Base-by-base conservation (phyloP, 2,888 invertebrate genomes). In the Gnatocerus cornutus region DNA sequence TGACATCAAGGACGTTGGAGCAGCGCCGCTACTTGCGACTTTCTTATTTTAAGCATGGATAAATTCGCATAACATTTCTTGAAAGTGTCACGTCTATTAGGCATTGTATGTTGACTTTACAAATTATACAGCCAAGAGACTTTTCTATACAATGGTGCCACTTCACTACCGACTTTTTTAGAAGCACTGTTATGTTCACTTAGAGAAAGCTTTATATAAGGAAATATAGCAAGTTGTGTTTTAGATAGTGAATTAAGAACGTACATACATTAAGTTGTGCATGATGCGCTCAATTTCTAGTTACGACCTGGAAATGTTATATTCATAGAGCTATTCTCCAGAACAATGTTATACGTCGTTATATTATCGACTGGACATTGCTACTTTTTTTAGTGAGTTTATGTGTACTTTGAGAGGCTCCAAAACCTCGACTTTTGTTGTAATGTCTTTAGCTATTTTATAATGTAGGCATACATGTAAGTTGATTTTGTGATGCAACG, bases 211-310 rank as follows among this genome's bases (percentile, higher is more conserved):
- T 80, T 80, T 81, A 78, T 79, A 79, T 78, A 79, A 79, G 76
- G 71, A 69, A 77, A 77, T 78, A 79, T 80, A 82, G 80, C 79
- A 77, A 79, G 80, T 80, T 81, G 81, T 82, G 81, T 82, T 82
- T 81, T 82, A 81, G 78, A 71, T 78, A 78, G 77, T 75, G 67
- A 70, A 76, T 63, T 74, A 74, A 77, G 72, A 76, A 75, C 66
- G 68, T 68, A 73, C 59, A 74, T 68, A 73, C 59, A 71, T 74
- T 71, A 75, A 76, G 78, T 77, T 77, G 77, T 78, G 81, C 80
- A 81, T 81, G 80, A 78, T 76, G 72, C 79, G 81, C 80, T 81
- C 82, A 81, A 81, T 78, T 78, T 78, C 76, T 78, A 78, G 75
- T 73, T 71, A 75, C 71, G 71, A 76, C 66, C 69, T 75, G 73